phyloP scores from a whole-genome alignment of 2,888 invertebrate genomes.

The Esperia sulphurella region DNA sequence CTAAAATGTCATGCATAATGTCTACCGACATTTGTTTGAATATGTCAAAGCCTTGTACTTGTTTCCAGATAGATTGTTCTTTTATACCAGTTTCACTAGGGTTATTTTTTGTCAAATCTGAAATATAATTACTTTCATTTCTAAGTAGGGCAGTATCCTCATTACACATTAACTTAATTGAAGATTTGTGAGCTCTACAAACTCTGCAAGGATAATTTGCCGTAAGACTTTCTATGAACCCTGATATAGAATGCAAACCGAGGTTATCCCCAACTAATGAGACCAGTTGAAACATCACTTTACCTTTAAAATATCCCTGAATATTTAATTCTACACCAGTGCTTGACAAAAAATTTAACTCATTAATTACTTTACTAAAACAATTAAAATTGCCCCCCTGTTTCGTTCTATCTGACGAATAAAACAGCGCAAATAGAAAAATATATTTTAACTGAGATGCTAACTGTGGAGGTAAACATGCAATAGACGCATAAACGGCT shows the following conservation, averaged over 20 bases:
- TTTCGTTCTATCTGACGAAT: constrained; percentile 13
- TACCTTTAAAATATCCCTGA: constrained; percentile 5
- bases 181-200: constrained; percentile 12
- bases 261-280: constrained; percentile 16
- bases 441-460: constrained; percentile 13
- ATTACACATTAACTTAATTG: not conserved
- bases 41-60: constrained; percentile 8
- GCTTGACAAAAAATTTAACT: constrained; percentile 9
- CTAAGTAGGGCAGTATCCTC: not conserved
- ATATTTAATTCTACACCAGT: constrained; percentile 4
- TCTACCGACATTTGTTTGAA: constrained; percentile 12
- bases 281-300: constrained; percentile 13
- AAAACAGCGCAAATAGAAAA: constrained; percentile 13
- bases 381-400: constrained; percentile 14
- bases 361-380: constrained; percentile 13
- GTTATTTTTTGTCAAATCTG: not conserved
- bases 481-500: constrained; percentile 18
- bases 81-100: constrained; percentile 11
- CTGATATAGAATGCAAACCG: constrained; percentile 14
- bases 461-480: constrained; percentile 12
- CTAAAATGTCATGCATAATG: constrained; percentile 7
- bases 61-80: constrained; percentile 12
- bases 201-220: constrained; percentile 15
- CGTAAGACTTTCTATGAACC: constrained; percentile 19
- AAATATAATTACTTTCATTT: not conserved